Evolutionary conservation across 2,113 vertebrate species (phyloP), one percentile per base, ranked within the genome.

Genomic region (Heterotilapia buettikoferi): DNA sequence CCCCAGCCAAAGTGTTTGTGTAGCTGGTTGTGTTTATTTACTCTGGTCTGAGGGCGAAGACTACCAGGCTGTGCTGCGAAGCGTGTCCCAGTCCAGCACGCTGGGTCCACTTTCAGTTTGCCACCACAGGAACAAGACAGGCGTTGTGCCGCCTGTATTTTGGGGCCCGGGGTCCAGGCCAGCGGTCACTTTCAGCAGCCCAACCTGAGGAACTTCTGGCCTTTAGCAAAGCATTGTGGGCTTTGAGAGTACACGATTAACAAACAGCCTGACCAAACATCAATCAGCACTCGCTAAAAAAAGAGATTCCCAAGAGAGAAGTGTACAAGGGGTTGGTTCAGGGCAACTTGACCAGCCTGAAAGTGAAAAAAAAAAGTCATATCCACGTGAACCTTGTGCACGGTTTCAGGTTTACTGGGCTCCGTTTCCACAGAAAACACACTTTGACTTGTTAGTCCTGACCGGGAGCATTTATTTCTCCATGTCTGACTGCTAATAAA

Each of bases 1-100:
- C 68, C 78, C 83, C 78, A 84, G 85, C 66, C 90, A 29, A 82
- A 29, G 71, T 95, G 90, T 96, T 96, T 95, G 84, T 92, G 84
- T 93, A 95, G 93, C 93, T 93, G 94, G 80, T 82, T 81, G 86
- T 91, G 91, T 93, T 95, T 95, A 92, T 95, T 95, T 95, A 85
- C 86, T 85, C 89, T 91, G 90, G 90, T 92, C 85, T 91, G 88
- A 94, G 89, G 90, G 83, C 6, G 26, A 93, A 94, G 92, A 95
- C 93, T 95, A 90, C 91, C 92, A 92, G 91, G 89, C 90, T 91
- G 83, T 89, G 87, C 86, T 92, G 90, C 14, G 12, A 36, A 36
- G 89, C 73, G 19, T 59, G 78, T 91, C 83, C 88, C 79, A 33
- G 52, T 83, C 85, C 86, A 50, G 89, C 86, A 83, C 31, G 89